Evolutionary conservation across 2,888 invertebrate genomes (phyloP).

Genomic region (Andrena camellia): DNA sequence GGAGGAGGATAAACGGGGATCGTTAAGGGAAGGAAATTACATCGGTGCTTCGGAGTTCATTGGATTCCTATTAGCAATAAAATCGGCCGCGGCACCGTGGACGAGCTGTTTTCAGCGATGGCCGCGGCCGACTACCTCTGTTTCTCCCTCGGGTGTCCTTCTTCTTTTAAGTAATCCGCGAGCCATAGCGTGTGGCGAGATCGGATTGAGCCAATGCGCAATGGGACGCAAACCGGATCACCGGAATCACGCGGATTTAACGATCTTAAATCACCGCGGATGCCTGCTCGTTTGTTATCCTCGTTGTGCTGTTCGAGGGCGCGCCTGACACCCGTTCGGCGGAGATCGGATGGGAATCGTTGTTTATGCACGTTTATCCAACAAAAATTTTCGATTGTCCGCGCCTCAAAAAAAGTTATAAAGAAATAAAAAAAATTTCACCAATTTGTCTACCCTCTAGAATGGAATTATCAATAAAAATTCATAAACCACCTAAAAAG

Average conservation of each 20-base stretch:
- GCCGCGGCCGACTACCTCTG: conserved; percentile 25
- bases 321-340: no score
- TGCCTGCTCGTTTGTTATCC: no score
- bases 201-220: conserved; percentile 36
- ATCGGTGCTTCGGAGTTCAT: conserved; percentile 68
- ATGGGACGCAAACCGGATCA: conserved; percentile 32
- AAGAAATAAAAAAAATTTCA: no score
- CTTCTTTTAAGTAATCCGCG: conserved; percentile 29
- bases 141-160: conserved; percentile 31
- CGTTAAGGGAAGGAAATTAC: conserved; percentile 78
- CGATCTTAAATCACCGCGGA: no score
- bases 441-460: no score
- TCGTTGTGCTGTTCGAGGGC: no score
- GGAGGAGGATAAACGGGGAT: conserved; percentile 52
- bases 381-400: no score
- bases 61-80: conserved; percentile 81
- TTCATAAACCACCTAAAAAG: no score
- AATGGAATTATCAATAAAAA: no score
- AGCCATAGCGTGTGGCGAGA: conserved; percentile 36
- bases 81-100: conserved; percentile 66
- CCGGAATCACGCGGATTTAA: not conserved
- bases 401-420: no score
- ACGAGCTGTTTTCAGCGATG: conserved; percentile 62
- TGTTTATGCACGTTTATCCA: no score
- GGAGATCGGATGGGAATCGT: no score